Percentiles rank a stretch among this genome's conserved stretches.
phyloP scores from a whole-genome alignment of 2,888 invertebrate genomes.

The Sphecodes monilicornis region DNA sequence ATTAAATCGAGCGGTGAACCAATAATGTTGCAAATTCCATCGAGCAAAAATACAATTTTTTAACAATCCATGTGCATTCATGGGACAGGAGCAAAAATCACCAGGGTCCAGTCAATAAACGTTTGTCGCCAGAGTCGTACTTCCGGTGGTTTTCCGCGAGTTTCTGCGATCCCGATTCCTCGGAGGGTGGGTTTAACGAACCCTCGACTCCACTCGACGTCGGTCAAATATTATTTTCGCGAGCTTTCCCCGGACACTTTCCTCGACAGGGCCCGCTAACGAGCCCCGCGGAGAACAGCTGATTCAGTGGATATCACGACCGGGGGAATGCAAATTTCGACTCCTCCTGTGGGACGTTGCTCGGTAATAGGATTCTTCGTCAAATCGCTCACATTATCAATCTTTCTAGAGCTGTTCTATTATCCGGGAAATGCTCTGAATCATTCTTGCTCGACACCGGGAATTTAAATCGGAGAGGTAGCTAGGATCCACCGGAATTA shows the following conservation, averaged over 20 bases:
- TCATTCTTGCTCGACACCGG: neutral
- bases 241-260: conserved; percentile 4
- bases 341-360: neutral
- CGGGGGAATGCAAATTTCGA: conserved; percentile 9
- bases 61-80: too few relatives aligned
- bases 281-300: conserved; percentile 34
- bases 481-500: neutral
- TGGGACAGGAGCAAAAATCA: too few relatives aligned
- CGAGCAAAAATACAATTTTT: too few relatives aligned
- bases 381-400: neutral
- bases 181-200: conserved; percentile 36
- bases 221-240: conserved; percentile 54
- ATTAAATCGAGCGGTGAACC: neutral
- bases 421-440: neutral
- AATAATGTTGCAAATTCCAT: too few relatives aligned
- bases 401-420: neutral
- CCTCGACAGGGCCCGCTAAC: conserved; percentile 29
- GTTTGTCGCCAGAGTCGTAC: neutral
- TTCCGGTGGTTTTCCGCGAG: neutral
- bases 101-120: neutral
- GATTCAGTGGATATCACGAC: conserved; percentile 20
- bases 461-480: neutral
- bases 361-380: conserved; percentile 4
- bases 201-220: conserved; percentile 26
- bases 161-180: conserved; percentile 16